Conservation (phyloP, 2,797 vertebrate species). For the Sparidentex hasta region DNA sequence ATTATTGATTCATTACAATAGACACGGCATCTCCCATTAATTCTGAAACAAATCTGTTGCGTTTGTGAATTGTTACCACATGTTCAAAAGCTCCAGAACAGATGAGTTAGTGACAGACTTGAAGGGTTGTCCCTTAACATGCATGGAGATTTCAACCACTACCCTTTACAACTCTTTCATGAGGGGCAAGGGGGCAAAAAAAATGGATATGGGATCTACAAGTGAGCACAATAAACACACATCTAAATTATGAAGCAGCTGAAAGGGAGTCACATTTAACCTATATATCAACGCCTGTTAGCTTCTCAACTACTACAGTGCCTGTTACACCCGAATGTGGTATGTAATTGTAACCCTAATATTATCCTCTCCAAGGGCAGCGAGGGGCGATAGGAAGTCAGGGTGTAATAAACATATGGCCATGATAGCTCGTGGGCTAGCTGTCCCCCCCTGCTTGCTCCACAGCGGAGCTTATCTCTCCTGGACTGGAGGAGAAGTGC, state of each 20-base stretch:
- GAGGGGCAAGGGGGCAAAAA: no score
- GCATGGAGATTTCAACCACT: no score
- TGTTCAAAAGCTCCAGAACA: neutral
- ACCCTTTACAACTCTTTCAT: no score
- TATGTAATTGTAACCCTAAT: constrained; percentile 27
- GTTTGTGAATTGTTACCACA: neutral
- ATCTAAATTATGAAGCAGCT: neutral
- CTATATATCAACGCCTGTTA: neutral
- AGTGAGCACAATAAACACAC: neutral
- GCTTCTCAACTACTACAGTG: neutral
- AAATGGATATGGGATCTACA: no score
- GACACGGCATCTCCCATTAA: neutral
- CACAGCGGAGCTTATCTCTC: constrained; percentile 55
- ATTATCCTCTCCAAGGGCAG: constrained; percentile 63
- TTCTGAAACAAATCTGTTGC: neutral
- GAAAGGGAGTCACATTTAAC: neutral
- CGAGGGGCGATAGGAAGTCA: constrained; percentile 49
- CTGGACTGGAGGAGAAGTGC: constrained; percentile 65
- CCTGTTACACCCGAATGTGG: constrained; percentile 22
- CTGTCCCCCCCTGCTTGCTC: constrained; percentile 50
- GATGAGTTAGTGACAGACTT: neutral
- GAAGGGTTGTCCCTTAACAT: no score
- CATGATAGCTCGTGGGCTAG: constrained; percentile 59
- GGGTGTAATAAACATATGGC: constrained; percentile 67
- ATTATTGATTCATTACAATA: neutral